Evolutionary conservation across 64 coral and sea anemone genomes (phyloP).

Genomic region (Platygyra sinensis): DNA sequence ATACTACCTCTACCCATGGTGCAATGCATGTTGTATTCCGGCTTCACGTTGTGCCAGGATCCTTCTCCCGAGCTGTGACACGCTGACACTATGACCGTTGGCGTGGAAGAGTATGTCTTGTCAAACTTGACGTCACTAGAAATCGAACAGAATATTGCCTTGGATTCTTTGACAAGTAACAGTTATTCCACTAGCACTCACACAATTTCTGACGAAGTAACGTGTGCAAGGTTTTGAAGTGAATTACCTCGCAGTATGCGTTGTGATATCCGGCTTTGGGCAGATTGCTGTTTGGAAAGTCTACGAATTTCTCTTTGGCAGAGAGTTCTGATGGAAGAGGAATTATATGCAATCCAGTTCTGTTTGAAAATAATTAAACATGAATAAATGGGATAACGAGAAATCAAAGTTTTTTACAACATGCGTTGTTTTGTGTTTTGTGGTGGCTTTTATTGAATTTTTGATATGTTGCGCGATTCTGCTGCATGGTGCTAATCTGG

Average conservation of each 20-base stretch:
- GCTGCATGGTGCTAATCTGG: too few relatives aligned
- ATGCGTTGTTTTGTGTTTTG: too few relatives aligned
- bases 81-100: conserved; percentile 16
- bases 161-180: too few relatives aligned
- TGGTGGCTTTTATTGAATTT: too few relatives aligned
- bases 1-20: conserved; percentile 12
- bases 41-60: background rate
- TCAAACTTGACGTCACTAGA: background rate
- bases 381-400: background rate
- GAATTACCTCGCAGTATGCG: conserved; percentile 71
- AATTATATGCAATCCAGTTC: conserved; percentile 82
- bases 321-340: conserved; percentile 39
- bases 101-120: background rate
- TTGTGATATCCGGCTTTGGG: conserved; percentile 53
- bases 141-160: background rate
- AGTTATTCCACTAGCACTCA: too few relatives aligned
- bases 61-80: background rate
- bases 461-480: too few relatives aligned
- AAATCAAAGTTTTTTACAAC: too few relatives aligned
- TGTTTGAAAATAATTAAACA: background rate
- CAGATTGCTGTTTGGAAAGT: conserved; percentile 57
- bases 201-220: too few relatives aligned
- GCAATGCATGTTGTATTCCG: conserved; percentile 32
- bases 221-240: too few relatives aligned
- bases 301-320: conserved; percentile 19